Base-by-base conservation (phyloP, 2,797 vertebrate genomes). In the Ataeniobius toweri region DNA sequence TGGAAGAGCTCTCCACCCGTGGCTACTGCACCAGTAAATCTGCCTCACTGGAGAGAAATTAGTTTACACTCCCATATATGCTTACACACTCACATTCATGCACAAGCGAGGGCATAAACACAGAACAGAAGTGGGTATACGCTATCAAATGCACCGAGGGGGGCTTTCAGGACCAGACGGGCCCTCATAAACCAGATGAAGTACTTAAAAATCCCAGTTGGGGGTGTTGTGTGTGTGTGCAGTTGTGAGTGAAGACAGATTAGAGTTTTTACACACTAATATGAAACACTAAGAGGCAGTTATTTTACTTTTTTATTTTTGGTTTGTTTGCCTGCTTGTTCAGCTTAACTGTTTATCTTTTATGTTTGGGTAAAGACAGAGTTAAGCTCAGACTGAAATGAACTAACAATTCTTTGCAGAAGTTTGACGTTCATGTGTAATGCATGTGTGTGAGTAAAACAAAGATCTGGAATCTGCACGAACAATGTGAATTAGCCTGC, bases 171-270 rank as follows among this genome's bases (percentile, higher is more conserved):
- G 75, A 90, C 63, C 91, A 93, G 90, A 88, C 78, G 74, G 89
- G 83, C 65, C 69, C 80, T 89, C 87, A 89, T 91, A 91, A 92
- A 89, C 90, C 90, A 93, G 83, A 93, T 85, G 82, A 92, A 89
- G 84, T 89, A 89, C 83, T 92, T 91, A 88, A 91, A 92, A 92
- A 89, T 90, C 90, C 53, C 90, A 87, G 90, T 74, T 83, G 16
- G 90, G 87, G 84, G 84, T 89, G 76, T 80, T 90, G 75, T 83
- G 36, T 8, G 36, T 8, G 18, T 26, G 58, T 78, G 85, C 85
- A 80, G 80, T 53, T 58, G 31, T 61, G 53, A 51, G 71, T 68
- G 75, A 41, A 75, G 74, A 81, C 69, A 71, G 28, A 36, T 26
- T 51, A 36, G 79, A 59, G 55, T 69, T 77, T 78, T 81, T 70